Base-by-base conservation (phyloP, 2,113 vertebrate genomes). In the Istiophorus platypterus region DNA sequence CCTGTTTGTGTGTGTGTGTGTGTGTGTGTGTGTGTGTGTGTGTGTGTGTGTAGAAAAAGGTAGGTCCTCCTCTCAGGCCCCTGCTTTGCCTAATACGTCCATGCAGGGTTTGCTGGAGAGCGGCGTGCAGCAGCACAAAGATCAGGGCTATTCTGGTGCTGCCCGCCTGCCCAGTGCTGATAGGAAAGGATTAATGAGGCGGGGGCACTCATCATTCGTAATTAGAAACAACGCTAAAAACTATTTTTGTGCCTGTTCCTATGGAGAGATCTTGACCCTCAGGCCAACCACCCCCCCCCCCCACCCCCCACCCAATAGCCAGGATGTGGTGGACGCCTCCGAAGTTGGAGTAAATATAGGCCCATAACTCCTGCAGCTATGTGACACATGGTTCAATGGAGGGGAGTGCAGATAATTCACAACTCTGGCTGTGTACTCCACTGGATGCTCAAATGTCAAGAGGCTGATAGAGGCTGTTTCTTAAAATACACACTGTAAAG, bases 101-200 rank as follows among this genome's bases (percentile, higher is more conserved):
- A 96, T 96, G 89, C 94, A 92, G 77, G 70, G 88, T 72, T 82
- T 69, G 66, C 71, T 69, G 78, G 71, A 82, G 81, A 87, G 85
- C 47, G 13, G 91, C 89, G 93, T 94, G 93, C 89, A 92, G 94
- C 91, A 92, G 95, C 93, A 90, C 94, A 95, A 95, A 96, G 95
- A 95, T 96, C 95, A 95, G 94, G 93, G 94, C 95, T 98, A 97
- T 97, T 99, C 96, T 97, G 93, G 96, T 96, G 94, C 95, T 90
- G 92, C 91, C 92, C 84, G 93, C 92, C 92, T 92, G 93, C 88
- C 84, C 82, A 80, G 93, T 76, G 94, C 96, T 96, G 96, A 97
- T 97, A 95, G 96, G 91, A 91, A 84, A 93, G 96, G 96, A 97
- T 97, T 98, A 97, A 97, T 96, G 95, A 95, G 95, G 88, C 88